phyloP scores from a whole-genome alignment of 1,140 invertebrate genomes.

The Drosophila lowei region DNA sequence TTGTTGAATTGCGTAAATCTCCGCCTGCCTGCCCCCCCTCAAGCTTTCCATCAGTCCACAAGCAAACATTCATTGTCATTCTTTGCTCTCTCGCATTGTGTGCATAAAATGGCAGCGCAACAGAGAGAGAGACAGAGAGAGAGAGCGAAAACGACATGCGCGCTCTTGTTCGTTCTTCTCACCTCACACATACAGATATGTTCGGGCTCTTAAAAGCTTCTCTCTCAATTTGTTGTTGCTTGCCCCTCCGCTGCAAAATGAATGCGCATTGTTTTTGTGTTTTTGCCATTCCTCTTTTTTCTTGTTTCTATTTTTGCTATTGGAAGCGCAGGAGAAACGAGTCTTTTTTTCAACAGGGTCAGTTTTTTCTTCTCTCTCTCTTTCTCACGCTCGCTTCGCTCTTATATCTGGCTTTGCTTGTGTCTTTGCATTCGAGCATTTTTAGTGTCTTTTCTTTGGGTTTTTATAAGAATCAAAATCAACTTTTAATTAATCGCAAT shows the following conservation, averaged over 20 bases:
- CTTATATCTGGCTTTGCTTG: conserved; percentile 19
- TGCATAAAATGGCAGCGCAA: conserved; percentile 56
- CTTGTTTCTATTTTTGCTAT: conserved; percentile 40
- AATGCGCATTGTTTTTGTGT: conserved; percentile 65
- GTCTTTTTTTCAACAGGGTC: conserved; percentile 46
- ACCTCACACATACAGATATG: conserved; percentile 26
- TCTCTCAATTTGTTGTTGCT: conserved; percentile 2
- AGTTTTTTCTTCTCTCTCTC: conserved; percentile 19
- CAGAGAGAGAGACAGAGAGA: neutral
- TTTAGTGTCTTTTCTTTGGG: conserved; percentile 26
- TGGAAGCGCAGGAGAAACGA: conserved; percentile 64
- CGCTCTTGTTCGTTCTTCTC: conserved; percentile 23
- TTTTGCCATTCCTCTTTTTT: conserved; percentile 14
- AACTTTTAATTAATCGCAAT: conserved; percentile 62
- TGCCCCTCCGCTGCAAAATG: conserved; percentile 51
- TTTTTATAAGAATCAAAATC: conserved; percentile 34
- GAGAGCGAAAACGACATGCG: conserved; percentile 39
- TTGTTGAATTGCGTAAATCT: conserved; percentile 74
- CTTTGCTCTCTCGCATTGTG: conserved; percentile 21
- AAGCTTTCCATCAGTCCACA: neutral
- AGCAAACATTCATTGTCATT: conserved; percentile 44
- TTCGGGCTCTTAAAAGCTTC: conserved; percentile 45
- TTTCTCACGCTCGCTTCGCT: conserved; percentile 10
- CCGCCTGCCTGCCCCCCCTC: conserved; percentile 5
- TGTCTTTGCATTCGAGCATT: conserved; percentile 28